These are phyloP conservation scores for Limenitis camilla DNA, from an alignment of 2,888 invertebrate species.

Conservation along the genomic window DNA sequence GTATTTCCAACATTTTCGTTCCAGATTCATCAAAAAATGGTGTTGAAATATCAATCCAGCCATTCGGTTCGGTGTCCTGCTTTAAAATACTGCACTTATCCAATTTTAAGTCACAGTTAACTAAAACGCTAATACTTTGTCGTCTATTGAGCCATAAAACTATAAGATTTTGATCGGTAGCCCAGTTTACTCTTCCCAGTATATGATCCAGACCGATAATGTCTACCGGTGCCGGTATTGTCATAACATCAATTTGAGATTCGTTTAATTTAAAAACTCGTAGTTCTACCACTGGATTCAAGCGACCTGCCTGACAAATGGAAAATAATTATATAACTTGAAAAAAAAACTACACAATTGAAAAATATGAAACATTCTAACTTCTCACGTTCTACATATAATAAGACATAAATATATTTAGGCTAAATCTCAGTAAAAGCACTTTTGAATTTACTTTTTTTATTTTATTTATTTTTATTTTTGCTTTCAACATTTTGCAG, in stretches of 20 bases:
- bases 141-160: conserved; percentile 90
- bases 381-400: too few species aligned
- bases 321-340: conserved; percentile 11
- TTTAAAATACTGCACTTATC: conserved; percentile 58
- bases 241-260: conserved; percentile 42
- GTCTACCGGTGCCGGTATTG: conserved; percentile 69
- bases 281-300: conserved; percentile 82
- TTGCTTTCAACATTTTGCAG: too few species aligned
- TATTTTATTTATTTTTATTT: too few species aligned
- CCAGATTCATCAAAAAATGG: conserved; percentile 71
- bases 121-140: conserved; percentile 81
- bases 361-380: background rate
- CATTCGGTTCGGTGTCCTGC: conserved; percentile 72
- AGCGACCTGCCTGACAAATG: conserved; percentile 77
- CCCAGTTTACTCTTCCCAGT: conserved; percentile 83
- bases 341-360: background rate
- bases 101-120: conserved; percentile 69
- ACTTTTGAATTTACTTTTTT: too few species aligned
- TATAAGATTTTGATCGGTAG: conserved; percentile 76
- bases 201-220: conserved; percentile 77
- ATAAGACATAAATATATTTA: too few species aligned
- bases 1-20: conserved; percentile 58
- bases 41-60: conserved; percentile 79
- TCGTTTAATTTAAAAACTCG: conserved; percentile 73
- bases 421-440: too few species aligned